These are phyloP conservation scores for Petrocephalus sullivani DNA, from an alignment of 2,797 vertebrate genomes.

Conservation along the genomic window DNA sequence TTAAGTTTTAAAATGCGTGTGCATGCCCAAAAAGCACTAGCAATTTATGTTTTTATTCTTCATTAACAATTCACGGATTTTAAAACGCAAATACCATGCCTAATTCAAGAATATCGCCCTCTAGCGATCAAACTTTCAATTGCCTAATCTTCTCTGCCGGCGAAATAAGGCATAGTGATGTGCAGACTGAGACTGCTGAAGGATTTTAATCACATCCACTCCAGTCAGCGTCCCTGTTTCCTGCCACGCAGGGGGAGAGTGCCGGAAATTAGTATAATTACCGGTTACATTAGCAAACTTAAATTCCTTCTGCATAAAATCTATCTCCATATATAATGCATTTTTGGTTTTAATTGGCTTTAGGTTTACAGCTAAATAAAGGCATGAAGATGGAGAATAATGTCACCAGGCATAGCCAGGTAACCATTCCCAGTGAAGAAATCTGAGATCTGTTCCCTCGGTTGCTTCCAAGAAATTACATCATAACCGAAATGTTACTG, in stretches of 20 bases:
- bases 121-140: neutral
- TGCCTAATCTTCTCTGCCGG: neutral
- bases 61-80: neutral
- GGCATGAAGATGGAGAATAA: neutral
- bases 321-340: neutral
- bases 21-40: neutral
- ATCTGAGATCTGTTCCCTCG: neutral
- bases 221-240: neutral
- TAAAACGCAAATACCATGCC: neutral
- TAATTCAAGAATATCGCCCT: neutral
- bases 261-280: neutral
- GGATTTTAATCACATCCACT: neutral
- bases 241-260: neutral
- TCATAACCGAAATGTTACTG: constrained; percentile 12
- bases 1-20: neutral
- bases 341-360: neutral
- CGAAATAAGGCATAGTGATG: neutral
- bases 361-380: neutral
- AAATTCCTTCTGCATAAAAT: neutral
- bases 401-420: neutral
- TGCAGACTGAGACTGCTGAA: neutral
- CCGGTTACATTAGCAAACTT: neutral
- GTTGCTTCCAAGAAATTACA: neutral
- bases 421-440: neutral
- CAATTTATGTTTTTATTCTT: neutral